phyloP scores from a whole-genome alignment of 2,113 vertebrate genomes.

The Microtus montanus region DNA sequence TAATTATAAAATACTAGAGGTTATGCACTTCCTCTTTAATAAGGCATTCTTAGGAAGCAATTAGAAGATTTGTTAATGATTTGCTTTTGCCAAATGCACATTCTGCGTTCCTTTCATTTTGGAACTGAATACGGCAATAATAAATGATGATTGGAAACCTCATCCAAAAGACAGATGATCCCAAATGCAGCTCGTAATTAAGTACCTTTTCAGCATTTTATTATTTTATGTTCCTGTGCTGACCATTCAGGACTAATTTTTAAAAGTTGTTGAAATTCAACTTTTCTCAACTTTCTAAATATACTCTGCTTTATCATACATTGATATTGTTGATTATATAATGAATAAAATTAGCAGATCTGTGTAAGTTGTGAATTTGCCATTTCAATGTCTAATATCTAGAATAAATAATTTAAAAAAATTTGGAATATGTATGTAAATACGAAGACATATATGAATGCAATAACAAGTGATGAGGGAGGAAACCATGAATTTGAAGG shows the following conservation, averaged over 20 bases:
- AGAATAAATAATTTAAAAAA: background rate
- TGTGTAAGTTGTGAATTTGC: background rate
- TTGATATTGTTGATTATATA: background rate
- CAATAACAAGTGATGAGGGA: background rate
- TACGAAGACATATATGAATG: background rate
- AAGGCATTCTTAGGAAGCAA: background rate
- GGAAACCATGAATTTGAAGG: background rate
- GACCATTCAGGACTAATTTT: background rate
- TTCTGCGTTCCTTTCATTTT: slow-evolving; percentile 51
- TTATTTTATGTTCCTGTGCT: slow-evolving; percentile 22
- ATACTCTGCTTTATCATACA: background rate
- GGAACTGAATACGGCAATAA: slow-evolving; percentile 34
- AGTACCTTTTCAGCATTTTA: background rate
- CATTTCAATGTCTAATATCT: background rate
- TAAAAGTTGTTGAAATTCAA: background rate
- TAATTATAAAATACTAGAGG: background rate
- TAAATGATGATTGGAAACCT: slow-evolving; percentile 7
- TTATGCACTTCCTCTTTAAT: background rate
- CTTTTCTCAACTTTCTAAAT: background rate
- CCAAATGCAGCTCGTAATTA: slow-evolving; percentile 36
- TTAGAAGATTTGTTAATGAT: slow-evolving; percentile 56
- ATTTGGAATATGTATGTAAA: background rate
- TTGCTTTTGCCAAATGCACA: slow-evolving; percentile 57
- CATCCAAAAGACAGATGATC: slow-evolving; percentile 47
- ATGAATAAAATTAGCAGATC: background rate